Base-by-base conservation (phyloP, 1,140 invertebrate genomes). In the Leguminivora glycinivorella region DNA sequence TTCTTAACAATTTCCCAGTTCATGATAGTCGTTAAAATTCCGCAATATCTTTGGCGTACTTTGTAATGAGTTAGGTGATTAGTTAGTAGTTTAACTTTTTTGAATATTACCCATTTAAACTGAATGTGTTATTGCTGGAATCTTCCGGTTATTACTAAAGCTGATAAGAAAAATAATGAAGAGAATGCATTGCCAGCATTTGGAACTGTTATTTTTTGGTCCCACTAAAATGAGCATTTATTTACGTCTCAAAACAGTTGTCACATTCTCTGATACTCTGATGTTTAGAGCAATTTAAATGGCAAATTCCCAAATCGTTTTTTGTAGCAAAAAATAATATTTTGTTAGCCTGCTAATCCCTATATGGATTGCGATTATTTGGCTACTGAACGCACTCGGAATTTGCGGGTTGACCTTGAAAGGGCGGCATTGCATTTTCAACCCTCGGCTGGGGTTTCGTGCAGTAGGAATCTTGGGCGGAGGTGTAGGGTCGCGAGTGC, bases 391-490 rank as follows among this genome's bases (percentile, higher is more conserved):
- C 56, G 24, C 25, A 6, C n/a, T 22, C 26, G 47, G 25, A 70
- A 58, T 82, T 74, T 77, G 76, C 73, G 70, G 70, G 71, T 80
- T 84, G 85, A 89, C 85, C 85, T 89, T 89, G 89, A 84, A 76
- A 84, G 77, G 83, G 72, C 73, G 80, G 71, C 83, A 87, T 80
- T 88, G 85, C 80, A 86, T 82, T 89, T 89, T 86, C 85, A 88
- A 89, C 87, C 85, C 85, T 91, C 83, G 79, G 69, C 79, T 72
- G 71, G 80, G 73, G 70, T 77, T 78, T 83, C 77, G 79, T 87
- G 78, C 83, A 76, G 81, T 79, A 85, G 83, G 89, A 85, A 83
- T 83, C 78, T 80, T 76, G 75, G 82, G 72, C 75, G 80, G 71
- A 76, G 81, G 66, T 67, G 58, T 26, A 63, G 83, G 82, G 84